phyloP scores from a whole-genome alignment of 2,113 vertebrate species.

The Tragelaphus strepsiceros region DNA sequence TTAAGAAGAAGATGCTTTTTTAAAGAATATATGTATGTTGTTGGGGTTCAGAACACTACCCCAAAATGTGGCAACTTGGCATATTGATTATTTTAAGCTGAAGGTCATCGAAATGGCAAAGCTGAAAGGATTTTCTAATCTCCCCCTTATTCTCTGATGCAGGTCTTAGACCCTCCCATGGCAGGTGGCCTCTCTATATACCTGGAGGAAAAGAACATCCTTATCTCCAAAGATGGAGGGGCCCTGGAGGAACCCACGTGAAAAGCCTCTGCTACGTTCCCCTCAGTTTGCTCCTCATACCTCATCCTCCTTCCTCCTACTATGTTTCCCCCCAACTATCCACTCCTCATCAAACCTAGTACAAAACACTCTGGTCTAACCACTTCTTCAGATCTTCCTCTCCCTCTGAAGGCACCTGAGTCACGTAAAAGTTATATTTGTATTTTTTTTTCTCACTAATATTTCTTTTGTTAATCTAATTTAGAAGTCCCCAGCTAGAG shows the following conservation, averaged over 20 bases:
- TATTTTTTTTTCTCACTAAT: background rate
- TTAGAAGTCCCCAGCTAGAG: background rate
- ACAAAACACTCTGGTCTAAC: background rate
- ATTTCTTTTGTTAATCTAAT: background rate
- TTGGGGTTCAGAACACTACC: background rate
- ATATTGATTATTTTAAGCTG: background rate
- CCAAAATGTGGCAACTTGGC: background rate
- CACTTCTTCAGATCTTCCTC: background rate
- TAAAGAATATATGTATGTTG: background rate
- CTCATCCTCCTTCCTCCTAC: background rate
- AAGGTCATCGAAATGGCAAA: background rate
- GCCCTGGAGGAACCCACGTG: background rate
- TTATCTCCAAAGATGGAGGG: background rate
- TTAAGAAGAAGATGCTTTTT: background rate
- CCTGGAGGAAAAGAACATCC: background rate
- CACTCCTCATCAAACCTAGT: background rate
- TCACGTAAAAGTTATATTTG: background rate
- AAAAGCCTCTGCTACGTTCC: background rate
- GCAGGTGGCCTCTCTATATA: background rate
- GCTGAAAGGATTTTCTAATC: background rate
- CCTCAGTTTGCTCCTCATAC: background rate
- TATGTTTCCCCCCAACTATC: background rate
- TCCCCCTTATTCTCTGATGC: background rate
- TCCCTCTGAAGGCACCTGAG: background rate
- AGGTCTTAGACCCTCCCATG: background rate